Percentiles rank a stretch among this genome's conserved stretches.
These are phyloP conservation scores for Neodontobutis hainanensis DNA, from an alignment of 2,113 vertebrate genomes.

Conservation along the genomic window DNA sequence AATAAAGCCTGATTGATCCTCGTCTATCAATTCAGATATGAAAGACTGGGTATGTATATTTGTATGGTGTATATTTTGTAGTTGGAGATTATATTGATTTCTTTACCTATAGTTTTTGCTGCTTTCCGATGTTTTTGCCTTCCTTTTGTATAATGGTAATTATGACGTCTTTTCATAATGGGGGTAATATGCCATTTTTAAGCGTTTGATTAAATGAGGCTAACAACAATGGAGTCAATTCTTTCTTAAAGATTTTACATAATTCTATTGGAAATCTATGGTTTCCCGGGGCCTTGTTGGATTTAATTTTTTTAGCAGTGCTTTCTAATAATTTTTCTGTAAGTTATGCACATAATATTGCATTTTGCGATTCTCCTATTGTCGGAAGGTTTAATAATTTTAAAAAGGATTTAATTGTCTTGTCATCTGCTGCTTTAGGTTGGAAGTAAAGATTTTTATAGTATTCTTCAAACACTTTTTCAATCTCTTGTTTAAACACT, in stretches of 20 bases:
- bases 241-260: neutral
- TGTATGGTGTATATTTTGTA: neutral
- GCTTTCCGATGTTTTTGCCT: neutral
- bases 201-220: neutral
- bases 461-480: neutral
- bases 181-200: neutral
- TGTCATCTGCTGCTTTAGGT: neutral
- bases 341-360: neutral
- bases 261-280: neutral
- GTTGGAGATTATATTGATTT: neutral
- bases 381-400: neutral
- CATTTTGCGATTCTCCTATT: neutral
- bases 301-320: neutral
- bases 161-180: neutral
- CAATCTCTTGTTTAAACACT: neutral
- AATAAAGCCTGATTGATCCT: neutral
- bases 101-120: neutral
- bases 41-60: neutral
- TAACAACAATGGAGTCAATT: neutral
- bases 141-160: neutral
- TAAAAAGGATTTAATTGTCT: neutral
- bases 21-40: neutral
- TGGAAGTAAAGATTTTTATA: neutral
- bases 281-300: neutral
- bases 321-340: neutral